Evolutionary conservation across 2,888 invertebrate species (phyloP), one percentile per base, ranked within the genome.

Genomic region (Drosophila subquinaria): DNA sequence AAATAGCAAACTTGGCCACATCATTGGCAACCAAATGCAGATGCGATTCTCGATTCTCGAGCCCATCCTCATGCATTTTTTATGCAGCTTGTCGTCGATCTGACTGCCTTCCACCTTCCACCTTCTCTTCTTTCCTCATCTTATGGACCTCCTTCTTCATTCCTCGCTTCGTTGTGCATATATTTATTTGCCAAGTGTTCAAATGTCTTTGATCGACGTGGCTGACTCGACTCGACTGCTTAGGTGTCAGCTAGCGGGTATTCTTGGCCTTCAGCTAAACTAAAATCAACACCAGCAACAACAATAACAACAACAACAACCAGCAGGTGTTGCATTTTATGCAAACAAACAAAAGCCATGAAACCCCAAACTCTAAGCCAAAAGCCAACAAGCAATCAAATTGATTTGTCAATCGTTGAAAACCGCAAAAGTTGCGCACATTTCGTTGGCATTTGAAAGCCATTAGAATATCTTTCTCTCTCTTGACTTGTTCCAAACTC

Each of bases 11-110:
- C 27, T 27, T 27, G 56, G 65, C 66, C 71, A 72, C 68, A 76
- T 52, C 78, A 86, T 80, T 82, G 82, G 69, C 80, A 74, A 45
- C 56, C 56, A 56, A 64, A 66, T 61, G 69, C 69, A 59, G 65
- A 69, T 71, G 67, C 43, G 38, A 47, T 38, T 23, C 35, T 61
- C 43, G 23, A 33, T 38, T 38, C 38, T 62, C 33, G 23, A 6
- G 51, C 69, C 55, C 69, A 83, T 81, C 81, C 75, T 88, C 82
- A 86, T 86, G 84, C 86, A 86, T 86, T 88, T 87, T 86, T 88
- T 84, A 86, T 86, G 81, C 89, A 83, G 83, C 82, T 84, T 87
- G 84, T 84, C 83, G 82, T 75, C 84, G 87, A 79, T 85, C 76
- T 81, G 61, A n/a, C 62, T 38, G 11, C 10, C 8, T 36, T 43